Evolutionary conservation across 2,888 invertebrate species (phyloP).

Genomic region (Himalopsyche kuldschensis): DNA sequence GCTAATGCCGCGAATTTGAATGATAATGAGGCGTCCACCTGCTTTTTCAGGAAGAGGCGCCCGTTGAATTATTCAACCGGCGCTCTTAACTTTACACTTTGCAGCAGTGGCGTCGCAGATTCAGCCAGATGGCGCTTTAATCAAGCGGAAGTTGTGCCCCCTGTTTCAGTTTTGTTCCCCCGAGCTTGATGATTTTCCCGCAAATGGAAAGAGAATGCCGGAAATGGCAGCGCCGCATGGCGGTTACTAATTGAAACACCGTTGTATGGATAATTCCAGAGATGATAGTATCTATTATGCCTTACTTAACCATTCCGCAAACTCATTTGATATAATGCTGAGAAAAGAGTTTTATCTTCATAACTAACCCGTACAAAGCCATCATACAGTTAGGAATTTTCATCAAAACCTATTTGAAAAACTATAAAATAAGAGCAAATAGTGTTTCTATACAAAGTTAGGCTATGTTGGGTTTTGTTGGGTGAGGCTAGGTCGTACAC

Average conservation of each 20-base stretch:
- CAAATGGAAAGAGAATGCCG: background rate
- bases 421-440: no score
- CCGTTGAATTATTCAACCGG: conserved; percentile 34
- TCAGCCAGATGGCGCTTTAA: conserved; percentile 36
- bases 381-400: no score
- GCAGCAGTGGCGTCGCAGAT: conserved; percentile 18
- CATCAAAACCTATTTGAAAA: no score
- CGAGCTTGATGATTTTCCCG: conserved; percentile 9
- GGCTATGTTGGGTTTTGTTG: no score
- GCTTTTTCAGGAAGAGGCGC: background rate
- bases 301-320: no score
- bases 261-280: background rate
- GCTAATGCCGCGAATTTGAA: conserved; percentile 17
- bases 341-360: no score
- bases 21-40: conserved; percentile 22
- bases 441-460: no score
- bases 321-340: no score
- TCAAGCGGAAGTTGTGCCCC: conserved; percentile 27
- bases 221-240: background rate
- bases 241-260: conserved; percentile 7
- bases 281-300: no score
- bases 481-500: no score
- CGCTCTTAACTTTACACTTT: conserved; percentile 27
- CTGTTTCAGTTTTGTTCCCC: background rate
- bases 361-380: no score